Conservation (phyloP, 2,113 vertebrate species). For the Monarcha castaneiventris region DNA sequence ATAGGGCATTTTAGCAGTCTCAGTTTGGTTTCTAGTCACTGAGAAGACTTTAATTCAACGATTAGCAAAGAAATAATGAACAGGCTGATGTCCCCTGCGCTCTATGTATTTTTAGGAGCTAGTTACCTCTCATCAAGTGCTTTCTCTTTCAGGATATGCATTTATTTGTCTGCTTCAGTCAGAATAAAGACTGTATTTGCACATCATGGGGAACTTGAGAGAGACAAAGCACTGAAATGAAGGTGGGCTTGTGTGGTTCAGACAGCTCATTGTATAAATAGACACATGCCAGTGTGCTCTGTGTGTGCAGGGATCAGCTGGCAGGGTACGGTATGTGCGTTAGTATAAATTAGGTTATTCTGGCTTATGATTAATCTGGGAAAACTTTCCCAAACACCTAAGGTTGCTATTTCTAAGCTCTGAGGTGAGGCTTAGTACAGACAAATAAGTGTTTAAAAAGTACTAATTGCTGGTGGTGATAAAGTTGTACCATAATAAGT, state of each 20-base stretch:
- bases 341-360: not conserved
- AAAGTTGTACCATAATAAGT: not conserved
- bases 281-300: accelerated
- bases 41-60: not conserved
- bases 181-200: not conserved
- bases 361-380: not conserved
- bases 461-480: not conserved
- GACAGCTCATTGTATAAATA: not conserved
- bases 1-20: not conserved
- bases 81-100: not conserved
- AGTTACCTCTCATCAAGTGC: not conserved
- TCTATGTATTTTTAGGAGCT: not conserved
- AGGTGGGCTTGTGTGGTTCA: not conserved
- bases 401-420: not conserved
- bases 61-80: not conserved
- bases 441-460: not conserved
- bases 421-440: not conserved
- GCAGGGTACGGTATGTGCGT: accelerated
- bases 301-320: not conserved
- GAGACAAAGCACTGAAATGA: not conserved
- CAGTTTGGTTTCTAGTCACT: not conserved
- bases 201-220: not conserved
- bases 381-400: not conserved
- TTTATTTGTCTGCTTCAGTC: not conserved
- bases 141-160: not conserved